phyloP scores from a whole-genome alignment of 2,113 vertebrate genomes.

The Hypanus sabinus region DNA sequence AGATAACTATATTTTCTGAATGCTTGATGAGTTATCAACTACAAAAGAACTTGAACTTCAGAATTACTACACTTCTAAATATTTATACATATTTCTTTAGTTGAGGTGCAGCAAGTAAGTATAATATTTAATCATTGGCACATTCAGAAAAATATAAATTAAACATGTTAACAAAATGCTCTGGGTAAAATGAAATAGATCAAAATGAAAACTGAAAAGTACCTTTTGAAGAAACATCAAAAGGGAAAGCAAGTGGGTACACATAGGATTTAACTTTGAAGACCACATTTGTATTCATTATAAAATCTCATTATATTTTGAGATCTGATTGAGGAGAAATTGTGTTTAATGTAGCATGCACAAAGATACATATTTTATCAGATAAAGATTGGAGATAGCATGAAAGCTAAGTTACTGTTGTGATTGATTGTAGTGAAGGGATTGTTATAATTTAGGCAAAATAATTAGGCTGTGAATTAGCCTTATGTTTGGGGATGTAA shows the following conservation, averaged over 20 bases:
- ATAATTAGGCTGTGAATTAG: background rate
- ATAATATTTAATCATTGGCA: background rate
- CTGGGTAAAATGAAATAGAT: background rate
- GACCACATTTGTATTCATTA: no score
- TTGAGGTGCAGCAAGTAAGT: background rate
- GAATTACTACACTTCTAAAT: background rate
- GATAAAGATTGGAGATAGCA: background rate
- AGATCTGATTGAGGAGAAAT: background rate
- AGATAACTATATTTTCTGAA: background rate
- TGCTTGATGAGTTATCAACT: background rate
- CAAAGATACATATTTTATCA: background rate
- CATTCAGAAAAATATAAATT: background rate
- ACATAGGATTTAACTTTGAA: no score
- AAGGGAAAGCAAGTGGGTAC: no score
- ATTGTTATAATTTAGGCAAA: background rate
- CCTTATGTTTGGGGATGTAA: background rate
- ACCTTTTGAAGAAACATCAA: no score
- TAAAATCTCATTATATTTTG: background rate
- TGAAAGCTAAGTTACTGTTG: background rate
- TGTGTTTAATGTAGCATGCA: background rate
- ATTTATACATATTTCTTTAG: background rate
- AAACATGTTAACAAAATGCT: background rate
- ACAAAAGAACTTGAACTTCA: background rate
- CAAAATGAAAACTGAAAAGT: background rate
- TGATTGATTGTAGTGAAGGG: background rate